A percentile compares a stretch with the other conserved stretches of the same genome.
These are phyloP conservation scores for Bungarus multicinctus DNA, from an alignment of 2,113 vertebrate species.

Conservation along the genomic window DNA sequence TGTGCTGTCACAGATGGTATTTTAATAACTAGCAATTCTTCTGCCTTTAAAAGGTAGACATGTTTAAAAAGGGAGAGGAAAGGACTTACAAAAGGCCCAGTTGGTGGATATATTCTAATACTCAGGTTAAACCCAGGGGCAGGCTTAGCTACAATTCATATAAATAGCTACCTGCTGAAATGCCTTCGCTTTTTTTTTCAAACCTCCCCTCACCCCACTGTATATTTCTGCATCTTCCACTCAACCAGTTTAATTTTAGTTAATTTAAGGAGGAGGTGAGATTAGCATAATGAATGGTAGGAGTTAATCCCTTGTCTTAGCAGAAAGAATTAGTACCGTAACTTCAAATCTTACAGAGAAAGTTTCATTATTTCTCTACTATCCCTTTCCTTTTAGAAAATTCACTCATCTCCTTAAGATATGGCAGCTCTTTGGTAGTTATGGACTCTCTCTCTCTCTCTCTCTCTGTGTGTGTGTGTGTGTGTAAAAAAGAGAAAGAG, in stretches of 20 bases:
- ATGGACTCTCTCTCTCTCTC: too few relatives aligned
- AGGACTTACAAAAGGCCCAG: not conserved
- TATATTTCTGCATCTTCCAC: not conserved
- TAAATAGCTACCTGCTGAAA: not conserved
- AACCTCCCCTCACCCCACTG: not conserved
- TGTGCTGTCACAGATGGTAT: not conserved
- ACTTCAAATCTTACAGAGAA: not conserved
- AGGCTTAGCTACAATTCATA: not conserved
- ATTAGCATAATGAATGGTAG: not conserved
- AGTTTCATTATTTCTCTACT: not conserved
- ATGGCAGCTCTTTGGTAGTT: not conserved
- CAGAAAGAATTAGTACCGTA: not conserved
- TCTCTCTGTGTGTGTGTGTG: too few relatives aligned
- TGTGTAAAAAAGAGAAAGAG: too few relatives aligned
- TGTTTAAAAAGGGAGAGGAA: not conserved
- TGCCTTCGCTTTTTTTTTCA: not conserved
- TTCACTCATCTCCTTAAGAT: not conserved
- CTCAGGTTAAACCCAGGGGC: not conserved
- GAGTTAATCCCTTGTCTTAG: not conserved
- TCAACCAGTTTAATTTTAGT: not conserved
- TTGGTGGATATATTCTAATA: not conserved
- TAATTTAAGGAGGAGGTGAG: constrained; percentile 1
- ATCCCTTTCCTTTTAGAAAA: constrained; percentile 9
- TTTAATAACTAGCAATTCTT: not conserved
- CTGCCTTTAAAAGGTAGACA: not conserved